These are phyloP conservation scores for Aphelocoma californica DNA, from an alignment of 2,797 vertebrate genomes.

Conservation along the genomic window DNA sequence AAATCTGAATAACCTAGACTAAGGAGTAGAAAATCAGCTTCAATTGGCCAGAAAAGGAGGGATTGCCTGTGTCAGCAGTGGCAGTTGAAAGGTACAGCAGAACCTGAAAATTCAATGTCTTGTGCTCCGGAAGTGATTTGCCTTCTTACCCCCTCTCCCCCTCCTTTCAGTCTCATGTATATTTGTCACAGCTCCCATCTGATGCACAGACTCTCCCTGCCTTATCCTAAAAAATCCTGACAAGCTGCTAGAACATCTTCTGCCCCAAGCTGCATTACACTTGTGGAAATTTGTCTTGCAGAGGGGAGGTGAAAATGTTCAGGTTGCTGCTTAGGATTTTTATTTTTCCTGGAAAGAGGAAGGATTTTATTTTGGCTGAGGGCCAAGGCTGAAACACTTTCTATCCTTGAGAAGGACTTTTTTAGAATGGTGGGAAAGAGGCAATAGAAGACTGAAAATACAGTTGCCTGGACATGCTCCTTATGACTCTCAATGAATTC, in stretches of 20 bases:
- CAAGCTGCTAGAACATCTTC: background rate
- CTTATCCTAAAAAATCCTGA: background rate
- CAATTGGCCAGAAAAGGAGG: background rate
- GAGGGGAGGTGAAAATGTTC: background rate
- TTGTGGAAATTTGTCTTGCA: background rate
- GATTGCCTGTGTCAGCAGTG: background rate
- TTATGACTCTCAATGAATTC: background rate
- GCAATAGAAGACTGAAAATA: background rate
- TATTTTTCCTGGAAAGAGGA: background rate
- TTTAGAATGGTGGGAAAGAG: background rate
- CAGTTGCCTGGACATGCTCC: background rate
- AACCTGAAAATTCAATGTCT: background rate
- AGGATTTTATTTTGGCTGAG: background rate
- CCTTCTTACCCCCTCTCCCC: background rate
- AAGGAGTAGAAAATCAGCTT: background rate
- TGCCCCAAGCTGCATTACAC: background rate
- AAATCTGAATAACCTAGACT: background rate
- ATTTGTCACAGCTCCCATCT: background rate
- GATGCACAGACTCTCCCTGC: background rate
- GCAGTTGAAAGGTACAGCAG: background rate
- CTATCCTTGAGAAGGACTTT: background rate
- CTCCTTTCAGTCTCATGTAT: background rate
- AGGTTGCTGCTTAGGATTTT: background rate
- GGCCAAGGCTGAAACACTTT: background rate
- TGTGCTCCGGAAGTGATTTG: background rate